Base-by-base conservation (phyloP, 2,888 invertebrate genomes). In the Cephus rjabovi region DNA sequence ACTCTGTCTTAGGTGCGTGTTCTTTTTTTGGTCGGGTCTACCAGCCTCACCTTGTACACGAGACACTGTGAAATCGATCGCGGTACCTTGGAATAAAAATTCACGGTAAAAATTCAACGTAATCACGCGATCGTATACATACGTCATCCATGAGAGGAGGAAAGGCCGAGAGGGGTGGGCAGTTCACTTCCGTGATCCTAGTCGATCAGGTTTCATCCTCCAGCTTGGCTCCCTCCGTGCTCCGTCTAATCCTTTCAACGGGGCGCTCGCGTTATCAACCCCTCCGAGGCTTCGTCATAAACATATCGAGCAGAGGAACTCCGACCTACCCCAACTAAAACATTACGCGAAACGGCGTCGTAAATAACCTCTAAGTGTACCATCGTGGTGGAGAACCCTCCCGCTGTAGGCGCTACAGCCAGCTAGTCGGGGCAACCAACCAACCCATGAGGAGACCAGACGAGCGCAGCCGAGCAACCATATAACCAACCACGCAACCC, bases 281-380 rank as follows among this genome's bases (percentile, higher is more conserved):
- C 84, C 83, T 82, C 85, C 78, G 81, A 78, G 78, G 82, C 76
- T 81, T 83, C 84, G 88, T 88, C 90, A 89, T 91, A 90, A 91
- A 91, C 89, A 88, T 89, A 89, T 89, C 88, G 86, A 82, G 83
- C 85, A 77, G 76, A 71, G 31, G n/a, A 76, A 70, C 81, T 84
- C 82, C 83, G 89, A 90, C 90, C 90, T 90, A 84, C 87, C 90
- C 83, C 87, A 90, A 90, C 87, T 85, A 83, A 88, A 89, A 89
- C 87, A 85, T 89, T 87, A 84, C 85, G 84, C 87, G 88, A 87
- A 91, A 91, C 88, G 86, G 85, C 88, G 85, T 87, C 90, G 88
- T 91, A 91, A 91, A 91, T 91, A 91, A 90, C 87, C 84, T 85
- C 89, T 88, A 88, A 90, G 87, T 89, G 87, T 87, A 83, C 84